Evolutionary conservation across 2,888 invertebrate genomes (phyloP).

Genomic region (Parnassius smintheus): DNA sequence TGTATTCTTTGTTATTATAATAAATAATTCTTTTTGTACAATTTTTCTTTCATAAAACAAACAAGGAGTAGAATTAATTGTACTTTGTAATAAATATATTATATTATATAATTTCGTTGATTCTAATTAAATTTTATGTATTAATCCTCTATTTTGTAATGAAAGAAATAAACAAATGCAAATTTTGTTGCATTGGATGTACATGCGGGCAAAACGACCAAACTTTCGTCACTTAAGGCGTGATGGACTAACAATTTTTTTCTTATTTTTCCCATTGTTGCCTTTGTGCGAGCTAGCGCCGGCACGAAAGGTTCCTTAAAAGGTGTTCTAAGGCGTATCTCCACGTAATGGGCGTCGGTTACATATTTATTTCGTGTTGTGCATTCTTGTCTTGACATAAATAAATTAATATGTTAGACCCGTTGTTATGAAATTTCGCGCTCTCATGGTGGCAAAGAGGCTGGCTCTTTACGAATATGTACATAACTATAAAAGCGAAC

Average conservation of each 20-base stretch:
- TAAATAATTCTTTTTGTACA: too few species aligned
- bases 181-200: not conserved
- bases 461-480: slow-evolving; percentile 15
- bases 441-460: slow-evolving; percentile 63
- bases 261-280: slow-evolving; percentile 68
- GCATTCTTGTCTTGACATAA: slow-evolving; percentile 76
- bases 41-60: too few species aligned
- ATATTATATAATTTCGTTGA: too few species aligned
- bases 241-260: slow-evolving; percentile 50
- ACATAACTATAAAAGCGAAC: slow-evolving; percentile 25
- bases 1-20: too few species aligned
- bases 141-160: too few species aligned
- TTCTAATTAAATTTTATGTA: too few species aligned
- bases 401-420: slow-evolving; percentile 69
- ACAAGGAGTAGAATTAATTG: too few species aligned
- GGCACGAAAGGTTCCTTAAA: slow-evolving; percentile 68
- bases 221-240: slow-evolving; percentile 39
- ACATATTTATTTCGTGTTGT: slow-evolving; percentile 79
- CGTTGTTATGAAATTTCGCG: slow-evolving; percentile 64
- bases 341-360: slow-evolving; percentile 67
- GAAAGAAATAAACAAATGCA: too few species aligned
- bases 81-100: too few species aligned
- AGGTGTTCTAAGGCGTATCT: slow-evolving; percentile 73
- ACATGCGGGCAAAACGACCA: slow-evolving; percentile 1
- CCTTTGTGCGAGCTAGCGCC: slow-evolving; percentile 78